These are phyloP conservation scores for Cacatua alba DNA, from an alignment of 2,113 vertebrate genomes.

Conservation along the genomic window DNA sequence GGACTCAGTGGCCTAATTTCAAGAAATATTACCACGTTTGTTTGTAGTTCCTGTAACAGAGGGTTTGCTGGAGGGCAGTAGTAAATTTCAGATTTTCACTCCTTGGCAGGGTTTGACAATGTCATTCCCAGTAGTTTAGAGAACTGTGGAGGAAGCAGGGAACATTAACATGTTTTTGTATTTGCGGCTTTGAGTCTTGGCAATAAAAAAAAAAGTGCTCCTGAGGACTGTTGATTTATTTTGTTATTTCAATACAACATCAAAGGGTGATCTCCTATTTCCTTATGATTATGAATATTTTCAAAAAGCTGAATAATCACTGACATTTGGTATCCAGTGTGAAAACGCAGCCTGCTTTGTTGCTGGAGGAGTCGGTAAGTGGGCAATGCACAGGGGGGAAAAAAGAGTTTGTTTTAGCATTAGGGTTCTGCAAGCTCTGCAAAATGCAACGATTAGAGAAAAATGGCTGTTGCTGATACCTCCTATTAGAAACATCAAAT, in stretches of 20 bases:
- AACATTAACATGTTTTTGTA: not conserved
- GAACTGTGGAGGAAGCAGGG: not conserved
- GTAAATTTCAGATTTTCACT: not conserved
- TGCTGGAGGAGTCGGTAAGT: not conserved
- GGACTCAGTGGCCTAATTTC: not conserved
- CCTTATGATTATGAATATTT: not conserved
- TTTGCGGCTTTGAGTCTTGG: not conserved
- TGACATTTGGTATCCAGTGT: not conserved
- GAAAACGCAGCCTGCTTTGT: not conserved
- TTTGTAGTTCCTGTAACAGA: not conserved
- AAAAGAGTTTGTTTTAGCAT: not conserved
- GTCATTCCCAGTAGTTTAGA: not conserved
- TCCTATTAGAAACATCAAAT: not conserved
- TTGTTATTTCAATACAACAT: not conserved
- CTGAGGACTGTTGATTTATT: not conserved
- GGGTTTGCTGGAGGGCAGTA: not conserved
- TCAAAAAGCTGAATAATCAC: not conserved
- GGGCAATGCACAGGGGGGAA: not conserved
- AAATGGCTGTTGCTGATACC: not conserved
- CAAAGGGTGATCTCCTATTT: conserved; percentile 22
- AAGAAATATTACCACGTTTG: not conserved
- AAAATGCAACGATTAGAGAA: not conserved
- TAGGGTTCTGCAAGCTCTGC: not conserved
- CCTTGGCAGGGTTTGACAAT: not conserved
- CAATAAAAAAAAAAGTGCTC: not conserved